These are phyloP conservation scores for Aphelinus atriplicis DNA, from an alignment of 1,140 invertebrate species.

Conservation along the genomic window DNA sequence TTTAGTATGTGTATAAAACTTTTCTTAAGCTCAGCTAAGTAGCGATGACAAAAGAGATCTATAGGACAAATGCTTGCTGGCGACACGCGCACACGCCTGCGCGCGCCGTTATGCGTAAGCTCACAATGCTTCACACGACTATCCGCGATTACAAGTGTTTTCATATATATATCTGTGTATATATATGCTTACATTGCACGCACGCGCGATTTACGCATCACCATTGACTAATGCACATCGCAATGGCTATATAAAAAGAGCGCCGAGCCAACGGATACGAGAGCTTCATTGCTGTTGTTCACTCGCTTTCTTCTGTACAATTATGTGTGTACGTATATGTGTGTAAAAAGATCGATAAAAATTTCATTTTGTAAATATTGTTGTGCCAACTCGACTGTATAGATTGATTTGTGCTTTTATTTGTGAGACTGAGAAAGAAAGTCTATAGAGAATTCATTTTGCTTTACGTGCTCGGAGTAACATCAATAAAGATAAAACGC, in stretches of 20 bases:
- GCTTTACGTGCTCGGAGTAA: slow-evolving; percentile 15
- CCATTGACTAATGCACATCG: slow-evolving; percentile 1
- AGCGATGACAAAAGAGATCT: slow-evolving; percentile 35
- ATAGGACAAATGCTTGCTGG: slow-evolving; percentile 1
- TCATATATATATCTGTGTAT: too few species aligned
- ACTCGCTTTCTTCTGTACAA: neutral
- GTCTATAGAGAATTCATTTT: neutral
- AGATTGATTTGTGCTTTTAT: slow-evolving; percentile 26
- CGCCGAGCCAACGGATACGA: slow-evolving; percentile 1
- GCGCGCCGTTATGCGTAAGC: too few species aligned
- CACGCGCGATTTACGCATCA: too few species aligned
- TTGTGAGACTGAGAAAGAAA: neutral
- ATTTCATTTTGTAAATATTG: too few species aligned
- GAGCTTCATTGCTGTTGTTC: neutral
- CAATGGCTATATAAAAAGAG: slow-evolving; percentile 22
- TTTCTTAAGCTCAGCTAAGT: slow-evolving; percentile 21
- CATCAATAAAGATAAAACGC: slow-evolving; percentile 30
- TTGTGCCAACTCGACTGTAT: slow-evolving; percentile 14
- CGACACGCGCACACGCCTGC: too few species aligned
- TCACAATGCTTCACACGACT: too few species aligned
- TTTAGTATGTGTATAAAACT: slow-evolving; percentile 19
- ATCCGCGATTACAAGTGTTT: too few species aligned
- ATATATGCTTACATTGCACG: too few species aligned
- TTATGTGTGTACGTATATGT: neutral
- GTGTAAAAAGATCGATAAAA: too few species aligned